Conservation (phyloP, 2,797 vertebrate species). For the Phrynocephalus forsythii region DNA sequence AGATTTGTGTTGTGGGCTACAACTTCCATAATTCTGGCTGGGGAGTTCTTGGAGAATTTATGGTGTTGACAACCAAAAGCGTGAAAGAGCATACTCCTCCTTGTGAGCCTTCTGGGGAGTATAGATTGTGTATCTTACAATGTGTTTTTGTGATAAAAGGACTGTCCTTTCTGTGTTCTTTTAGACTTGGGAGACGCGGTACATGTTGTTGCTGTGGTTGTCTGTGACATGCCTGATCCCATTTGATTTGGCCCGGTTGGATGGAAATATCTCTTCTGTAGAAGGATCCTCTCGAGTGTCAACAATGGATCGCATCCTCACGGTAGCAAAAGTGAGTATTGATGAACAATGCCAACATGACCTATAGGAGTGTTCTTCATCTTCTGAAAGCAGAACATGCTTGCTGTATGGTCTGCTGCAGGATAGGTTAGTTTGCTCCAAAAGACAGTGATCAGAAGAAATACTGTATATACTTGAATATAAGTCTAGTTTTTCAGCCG, state of each 20-base stretch:
- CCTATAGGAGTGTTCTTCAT: not conserved
- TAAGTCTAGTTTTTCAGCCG: no score
- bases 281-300: slow-evolving; percentile 75
- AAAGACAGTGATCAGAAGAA: no score
- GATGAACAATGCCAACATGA: fast-evolving
- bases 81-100: no score
- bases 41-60: no score
- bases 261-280: slow-evolving; percentile 80
- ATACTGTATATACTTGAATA: no score
- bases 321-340: slow-evolving; percentile 84
- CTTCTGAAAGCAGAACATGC: not conserved
- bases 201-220: slow-evolving; percentile 94
- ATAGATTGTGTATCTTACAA: not conserved
- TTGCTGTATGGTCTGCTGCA: no score
- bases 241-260: slow-evolving; percentile 93
- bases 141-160: not conserved
- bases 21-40: no score
- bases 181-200: slow-evolving; percentile 96
- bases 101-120: not conserved
- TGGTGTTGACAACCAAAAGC: no score
- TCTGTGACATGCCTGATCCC: slow-evolving; percentile 96
- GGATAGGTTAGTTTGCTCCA: no score
- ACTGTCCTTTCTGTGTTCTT: not conserved
- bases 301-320: slow-evolving; percentile 90
- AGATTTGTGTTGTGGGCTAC: no score